Percentiles rank a stretch among this genome's conserved stretches.
These are phyloP conservation scores for Oxycera nigricornis DNA, from an alignment of 2,888 invertebrate genomes.

Conservation along the genomic window DNA sequence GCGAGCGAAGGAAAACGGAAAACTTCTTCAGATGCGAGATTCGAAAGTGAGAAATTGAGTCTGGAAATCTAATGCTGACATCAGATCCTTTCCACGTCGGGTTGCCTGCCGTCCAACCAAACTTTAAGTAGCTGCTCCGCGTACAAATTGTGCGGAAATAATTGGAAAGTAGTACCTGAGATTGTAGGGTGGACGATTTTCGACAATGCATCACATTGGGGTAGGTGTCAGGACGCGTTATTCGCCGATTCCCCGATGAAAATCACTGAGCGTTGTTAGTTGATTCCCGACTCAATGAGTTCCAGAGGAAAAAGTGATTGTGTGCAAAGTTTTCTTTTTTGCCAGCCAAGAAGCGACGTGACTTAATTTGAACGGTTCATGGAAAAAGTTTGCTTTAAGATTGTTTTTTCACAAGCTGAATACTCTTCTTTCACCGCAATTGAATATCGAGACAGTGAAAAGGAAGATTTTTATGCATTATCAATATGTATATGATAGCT, in stretches of 20 bases:
- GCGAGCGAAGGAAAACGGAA: not conserved
- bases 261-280: not conserved
- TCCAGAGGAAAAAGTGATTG: not conserved
- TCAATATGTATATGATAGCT: no score
- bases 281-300: slow-evolving; percentile 5
- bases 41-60: no score
- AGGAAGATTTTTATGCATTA: no score
- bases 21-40: no score
- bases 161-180: slow-evolving; percentile 44
- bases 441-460: slow-evolving; percentile 26
- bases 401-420: slow-evolving; percentile 28
- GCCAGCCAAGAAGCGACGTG: slow-evolving; percentile 43
- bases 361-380: slow-evolving; percentile 44
- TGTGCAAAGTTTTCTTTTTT: slow-evolving; percentile 42
- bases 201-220: not conserved
- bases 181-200: slow-evolving; percentile 19
- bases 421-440: not conserved
- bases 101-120: slow-evolving; percentile 10
- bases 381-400: slow-evolving; percentile 32
- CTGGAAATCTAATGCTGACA: slow-evolving; percentile 16
- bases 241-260: not conserved
- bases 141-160: slow-evolving; percentile 48
- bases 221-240: not conserved
- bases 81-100: not conserved
- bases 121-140: slow-evolving; percentile 37